Conservation (phyloP, 92 coral and sea anemone species). For the Montipora capitata region DNA sequence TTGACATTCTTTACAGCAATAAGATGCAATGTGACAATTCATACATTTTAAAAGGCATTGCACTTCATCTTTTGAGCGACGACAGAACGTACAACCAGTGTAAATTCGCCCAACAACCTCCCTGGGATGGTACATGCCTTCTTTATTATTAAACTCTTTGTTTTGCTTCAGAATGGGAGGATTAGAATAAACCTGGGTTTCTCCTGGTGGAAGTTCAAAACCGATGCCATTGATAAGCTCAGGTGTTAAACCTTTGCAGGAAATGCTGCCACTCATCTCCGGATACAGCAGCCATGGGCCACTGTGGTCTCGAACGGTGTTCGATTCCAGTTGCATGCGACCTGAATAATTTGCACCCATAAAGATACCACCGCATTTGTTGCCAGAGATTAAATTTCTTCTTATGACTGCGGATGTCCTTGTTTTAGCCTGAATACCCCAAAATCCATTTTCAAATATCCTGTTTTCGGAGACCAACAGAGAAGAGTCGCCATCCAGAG, state of each 20-base stretch:
- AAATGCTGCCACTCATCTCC: neutral
- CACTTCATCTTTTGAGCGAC: slow-evolving; percentile 10
- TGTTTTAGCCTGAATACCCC: slow-evolving; percentile 66
- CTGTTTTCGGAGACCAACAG: slow-evolving; percentile 46
- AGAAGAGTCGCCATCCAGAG: slow-evolving; percentile 37
- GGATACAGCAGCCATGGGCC: slow-evolving; percentile 73
- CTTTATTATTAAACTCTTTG: slow-evolving; percentile 54
- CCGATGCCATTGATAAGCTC: neutral
- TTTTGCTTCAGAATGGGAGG: slow-evolving; percentile 63
- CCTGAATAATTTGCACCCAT: slow-evolving; percentile 71
- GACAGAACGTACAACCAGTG: slow-evolving; percentile 77
- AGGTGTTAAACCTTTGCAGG: neutral
- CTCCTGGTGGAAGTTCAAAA: neutral
- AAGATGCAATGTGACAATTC: slow-evolving; percentile 70
- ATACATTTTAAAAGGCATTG: slow-evolving; percentile 42
- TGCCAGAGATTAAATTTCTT: slow-evolving; percentile 71
- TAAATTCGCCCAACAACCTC: slow-evolving; percentile 12
- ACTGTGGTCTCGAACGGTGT: slow-evolving; percentile 74
- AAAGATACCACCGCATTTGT: slow-evolving; percentile 86
- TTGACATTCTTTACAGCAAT: slow-evolving; percentile 77
- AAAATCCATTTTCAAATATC: slow-evolving; percentile 83
- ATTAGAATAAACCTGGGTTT: slow-evolving; percentile 10
- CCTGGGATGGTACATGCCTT: slow-evolving; percentile 66
- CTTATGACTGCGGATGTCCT: slow-evolving; percentile 55
- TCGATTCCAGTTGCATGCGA: slow-evolving; percentile 64